Base-by-base conservation (phyloP, 2,113 vertebrate genomes). In the Notiomystis cincta region DNA sequence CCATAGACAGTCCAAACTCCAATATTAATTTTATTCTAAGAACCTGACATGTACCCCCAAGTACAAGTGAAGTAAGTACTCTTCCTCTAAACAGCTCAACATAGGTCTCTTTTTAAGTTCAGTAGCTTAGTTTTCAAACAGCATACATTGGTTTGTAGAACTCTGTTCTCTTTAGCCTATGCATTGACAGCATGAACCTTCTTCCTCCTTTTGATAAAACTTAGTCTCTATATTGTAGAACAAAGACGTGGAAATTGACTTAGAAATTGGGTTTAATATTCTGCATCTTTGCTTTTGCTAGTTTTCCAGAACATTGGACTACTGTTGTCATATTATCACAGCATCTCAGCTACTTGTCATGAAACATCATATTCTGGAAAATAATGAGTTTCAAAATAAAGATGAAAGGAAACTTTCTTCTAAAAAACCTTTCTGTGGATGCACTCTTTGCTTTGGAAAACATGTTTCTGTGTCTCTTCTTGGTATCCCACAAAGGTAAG, bases 351-450 rank as follows among this genome's bases (percentile, higher is more conserved):
- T 94, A 60, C 53, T 95, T 86, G 61, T 94, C 79, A 95, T 20
- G 5, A 90, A 93, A 72, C 22, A 94, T 82, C 72, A 91, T 60
- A 62, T 48, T 37, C 37, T 53, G 30, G 57, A 93, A 97, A 93
- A 80, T 83, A 96, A 97, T 69, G 66, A 95, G 50, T 92, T 96
- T 95, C 75, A 89, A 96, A 91, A 89, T 82, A 95, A 96, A 95
- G 73, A 82, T 69, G 62, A 94, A 92, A 96, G 57, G 28, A 87
- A 92, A 24, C 31, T 51, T 86, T 54, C 12, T 62, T 60, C 60
- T 86, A 56, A 70, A 90, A 33, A 82, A 1, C 8, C 9, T 93
- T 93, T 82, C 50, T 56, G 58, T 66, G 22, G 17, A 61, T 75
- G 24, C 11, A 58, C 8, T 90, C 71, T 75, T 92, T 54, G 35